Base-by-base conservation (phyloP, 2,113 vertebrate species). In the Triplophysa dalaica region DNA sequence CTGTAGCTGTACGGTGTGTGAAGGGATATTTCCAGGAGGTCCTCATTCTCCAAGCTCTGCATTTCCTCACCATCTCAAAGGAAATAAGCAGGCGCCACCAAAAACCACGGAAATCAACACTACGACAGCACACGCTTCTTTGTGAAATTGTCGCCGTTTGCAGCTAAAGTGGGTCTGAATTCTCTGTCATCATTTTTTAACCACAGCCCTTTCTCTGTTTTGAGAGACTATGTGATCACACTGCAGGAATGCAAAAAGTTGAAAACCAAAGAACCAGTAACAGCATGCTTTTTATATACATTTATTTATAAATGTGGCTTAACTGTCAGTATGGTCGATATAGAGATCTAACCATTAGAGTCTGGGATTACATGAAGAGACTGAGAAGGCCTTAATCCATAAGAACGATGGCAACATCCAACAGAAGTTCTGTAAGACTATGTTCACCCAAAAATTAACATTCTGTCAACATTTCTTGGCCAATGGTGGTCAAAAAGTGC, bases 131-230 rank as follows among this genome's bases (percentile, higher is more conserved):
- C 43, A 52, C 22, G 19, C 41, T 76, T 22, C 17, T 79, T 66
- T 48, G 58, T 22, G 58, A 76, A 79, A 83, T 80, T 76, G 65
- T 66, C 41, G 60, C 66, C 50, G 64, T 77, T 19, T 70, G 50
- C 38, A 6, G 62, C 19, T 72, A 29, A 43, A 78, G 69, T 77
- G 52, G 17, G 38, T 17, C 52, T 78, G 69, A 75, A 80, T 38
- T 60, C 22, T 52, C 17, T 5, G 22, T 56, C 81, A 81, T 84
- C 69, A 80, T 65, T 78, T 77, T 81, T 70, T 79, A 61, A 81
- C 73, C 52, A 75, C 26, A 70, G 58, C 43, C 72, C 65, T 29
- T 83, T 65, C 50, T 70, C 12, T 13, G 48, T 21, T 78, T 45
- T 70, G 19, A 62, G 41, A 52, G 68, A 66, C 60, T 77, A 50